Percentiles rank a stretch among this genome's conserved stretches.
Conservation (phyloP, 2,113 vertebrate genomes). For the Blennius ocellaris region DNA sequence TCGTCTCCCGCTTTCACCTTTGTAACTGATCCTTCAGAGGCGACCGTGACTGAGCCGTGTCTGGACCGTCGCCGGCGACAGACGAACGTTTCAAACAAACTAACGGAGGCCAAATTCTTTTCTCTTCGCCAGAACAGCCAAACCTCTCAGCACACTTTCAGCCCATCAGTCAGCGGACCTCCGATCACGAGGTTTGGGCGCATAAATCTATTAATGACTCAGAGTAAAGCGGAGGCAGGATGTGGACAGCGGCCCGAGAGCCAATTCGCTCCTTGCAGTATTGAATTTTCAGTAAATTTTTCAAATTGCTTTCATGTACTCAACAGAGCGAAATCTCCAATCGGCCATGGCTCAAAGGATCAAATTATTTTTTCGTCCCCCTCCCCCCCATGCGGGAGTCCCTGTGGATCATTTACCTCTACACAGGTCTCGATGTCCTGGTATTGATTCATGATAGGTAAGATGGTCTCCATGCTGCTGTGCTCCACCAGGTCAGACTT, state of each 20-base stretch:
- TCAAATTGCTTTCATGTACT: too few relatives aligned
- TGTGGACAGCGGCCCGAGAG: constrained; percentile 21
- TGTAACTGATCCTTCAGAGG: constrained; percentile 56
- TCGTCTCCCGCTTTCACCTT: constrained; percentile 41
- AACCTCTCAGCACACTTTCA: constrained; percentile 26
- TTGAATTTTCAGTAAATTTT: too few relatives aligned
- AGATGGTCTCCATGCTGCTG: constrained; percentile 99
- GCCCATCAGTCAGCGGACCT: constrained; percentile 18
- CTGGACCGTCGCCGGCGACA: constrained; percentile 18
- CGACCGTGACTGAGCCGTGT: constrained; percentile 17
- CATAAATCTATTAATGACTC: constrained; percentile 47
- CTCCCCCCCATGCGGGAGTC: neutral
- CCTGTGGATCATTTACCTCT: constrained; percentile 85
- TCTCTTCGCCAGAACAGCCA: constrained; percentile 18
- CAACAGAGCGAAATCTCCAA: neutral
- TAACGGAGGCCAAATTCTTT: constrained; percentile 26
- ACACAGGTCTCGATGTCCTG: constrained; percentile 99
- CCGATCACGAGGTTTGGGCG: neutral
- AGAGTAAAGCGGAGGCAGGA: constrained; percentile 41
- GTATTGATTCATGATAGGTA: constrained; percentile 99
- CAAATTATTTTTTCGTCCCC: too few relatives aligned
- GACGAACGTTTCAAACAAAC: constrained; percentile 29
- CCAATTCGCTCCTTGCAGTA: neutral
- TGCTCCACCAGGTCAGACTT: constrained; percentile 98
- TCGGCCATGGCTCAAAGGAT: neutral